These are phyloP conservation scores for Drosophila birchii DNA, from an alignment of 2,888 invertebrate genomes.

Conservation along the genomic window DNA sequence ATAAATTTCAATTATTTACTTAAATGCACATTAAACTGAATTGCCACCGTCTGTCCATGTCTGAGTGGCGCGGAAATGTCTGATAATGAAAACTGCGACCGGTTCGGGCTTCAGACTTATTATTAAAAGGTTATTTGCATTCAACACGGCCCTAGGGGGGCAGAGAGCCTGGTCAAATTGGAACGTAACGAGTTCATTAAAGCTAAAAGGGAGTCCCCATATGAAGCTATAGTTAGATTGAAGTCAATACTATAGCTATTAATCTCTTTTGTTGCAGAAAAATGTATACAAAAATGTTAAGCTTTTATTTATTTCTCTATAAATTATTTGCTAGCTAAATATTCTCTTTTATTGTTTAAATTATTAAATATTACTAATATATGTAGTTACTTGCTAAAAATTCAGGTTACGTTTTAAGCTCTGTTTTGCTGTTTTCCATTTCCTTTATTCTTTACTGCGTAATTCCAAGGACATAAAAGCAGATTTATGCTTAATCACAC, in stretches of 20 bases:
- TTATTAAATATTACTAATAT: neutral
- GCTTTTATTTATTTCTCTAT: too few relatives aligned
- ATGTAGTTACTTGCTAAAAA: neutral
- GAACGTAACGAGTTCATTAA: slow-evolving; percentile 9
- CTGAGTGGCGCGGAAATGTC: slow-evolving; percentile 22
- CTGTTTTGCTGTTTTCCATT: slow-evolving; percentile 26
- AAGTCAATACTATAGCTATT: too few relatives aligned
- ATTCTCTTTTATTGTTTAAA: neutral
- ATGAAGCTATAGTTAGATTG: neutral
- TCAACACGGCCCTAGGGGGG: neutral
- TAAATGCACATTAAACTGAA: slow-evolving; percentile 64
- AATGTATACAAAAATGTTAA: neutral
- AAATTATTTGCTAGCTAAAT: too few relatives aligned
- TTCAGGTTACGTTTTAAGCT: slow-evolving; percentile 49
- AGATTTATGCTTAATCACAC: slow-evolving; percentile 74
- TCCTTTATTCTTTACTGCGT: slow-evolving; percentile 32
- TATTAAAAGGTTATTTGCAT: slow-evolving; percentile 27
- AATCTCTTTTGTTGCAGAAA: too few relatives aligned
- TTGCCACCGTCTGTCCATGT: slow-evolving; percentile 36
- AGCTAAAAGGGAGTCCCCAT: neutral
- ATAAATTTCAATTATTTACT: slow-evolving; percentile 77
- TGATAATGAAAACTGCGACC: slow-evolving; percentile 19
- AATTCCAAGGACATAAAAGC: slow-evolving; percentile 53
- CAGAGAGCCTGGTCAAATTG: slow-evolving; percentile 6
- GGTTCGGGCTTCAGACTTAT: slow-evolving; percentile 9